phyloP scores from a whole-genome alignment of 1,140 invertebrate genomes.

The Tetramorium alpestre region DNA sequence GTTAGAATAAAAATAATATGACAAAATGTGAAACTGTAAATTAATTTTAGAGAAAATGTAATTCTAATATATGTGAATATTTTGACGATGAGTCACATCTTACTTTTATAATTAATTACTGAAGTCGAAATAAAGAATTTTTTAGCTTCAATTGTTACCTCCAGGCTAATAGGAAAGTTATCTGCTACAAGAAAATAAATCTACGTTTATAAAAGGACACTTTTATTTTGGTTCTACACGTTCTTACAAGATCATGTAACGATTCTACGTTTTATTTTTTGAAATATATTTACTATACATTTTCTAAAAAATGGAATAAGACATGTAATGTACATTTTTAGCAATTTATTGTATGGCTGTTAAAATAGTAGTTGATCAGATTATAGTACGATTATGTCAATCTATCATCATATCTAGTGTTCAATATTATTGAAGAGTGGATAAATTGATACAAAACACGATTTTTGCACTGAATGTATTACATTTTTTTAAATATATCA shows the following conservation, averaged over 20 bases:
- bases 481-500: slow-evolving; percentile 28
- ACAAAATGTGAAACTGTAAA: background rate
- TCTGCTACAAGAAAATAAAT: background rate
- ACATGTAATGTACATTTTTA: slow-evolving; percentile 76
- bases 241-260: slow-evolving; percentile 21
- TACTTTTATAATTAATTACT: background rate
- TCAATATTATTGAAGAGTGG: slow-evolving; percentile 33
- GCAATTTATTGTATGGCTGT: slow-evolving; percentile 65
- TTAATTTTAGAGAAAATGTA: background rate
- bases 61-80: background rate
- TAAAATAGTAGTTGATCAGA: slow-evolving; percentile 38
- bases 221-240: slow-evolving; percentile 63
- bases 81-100: background rate
- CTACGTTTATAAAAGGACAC: slow-evolving; percentile 40
- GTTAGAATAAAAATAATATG: background rate
- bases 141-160: background rate
- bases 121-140: background rate
- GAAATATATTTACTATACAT: slow-evolving; percentile 57
- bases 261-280: background rate
- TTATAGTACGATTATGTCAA: slow-evolving; percentile 46
- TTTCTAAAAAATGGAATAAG: slow-evolving; percentile 66
- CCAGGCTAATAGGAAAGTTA: background rate
- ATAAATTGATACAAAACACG: slow-evolving; percentile 53
- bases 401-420: slow-evolving; percentile 21
- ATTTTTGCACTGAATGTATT: slow-evolving; percentile 38